These are phyloP conservation scores for Cynopterus brachyotis DNA, from an alignment of 2,113 vertebrate genomes.

Conservation along the genomic window DNA sequence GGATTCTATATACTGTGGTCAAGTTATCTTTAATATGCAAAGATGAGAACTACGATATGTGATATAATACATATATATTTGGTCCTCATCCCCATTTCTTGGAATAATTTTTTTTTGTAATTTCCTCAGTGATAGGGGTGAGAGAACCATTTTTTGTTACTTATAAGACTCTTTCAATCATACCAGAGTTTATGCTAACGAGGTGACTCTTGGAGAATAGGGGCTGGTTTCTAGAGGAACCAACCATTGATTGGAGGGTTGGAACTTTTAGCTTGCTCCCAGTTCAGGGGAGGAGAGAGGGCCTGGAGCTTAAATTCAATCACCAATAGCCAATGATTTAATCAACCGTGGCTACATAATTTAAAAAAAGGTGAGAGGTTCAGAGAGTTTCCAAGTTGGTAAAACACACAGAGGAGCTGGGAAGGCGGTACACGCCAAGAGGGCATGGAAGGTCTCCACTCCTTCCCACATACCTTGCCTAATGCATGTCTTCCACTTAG, in stretches of 20 bases:
- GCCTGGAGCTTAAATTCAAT: neutral
- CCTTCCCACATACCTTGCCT: neutral
- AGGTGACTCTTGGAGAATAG: neutral
- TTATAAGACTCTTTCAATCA: neutral
- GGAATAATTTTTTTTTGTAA: neutral
- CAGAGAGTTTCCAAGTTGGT: neutral
- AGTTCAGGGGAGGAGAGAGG: neutral
- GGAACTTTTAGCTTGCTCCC: neutral
- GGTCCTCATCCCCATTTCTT: neutral
- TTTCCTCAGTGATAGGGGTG: neutral
- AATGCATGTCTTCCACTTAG: neutral
- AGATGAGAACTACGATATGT: neutral
- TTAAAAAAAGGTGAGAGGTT: neutral
- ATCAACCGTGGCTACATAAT: neutral
- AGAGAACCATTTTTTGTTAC: neutral
- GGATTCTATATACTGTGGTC: neutral
- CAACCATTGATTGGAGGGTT: neutral
- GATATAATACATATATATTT: neutral
- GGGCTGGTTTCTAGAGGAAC: neutral
- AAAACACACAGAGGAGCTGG: neutral
- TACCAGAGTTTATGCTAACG: neutral
- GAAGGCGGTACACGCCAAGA: neutral
- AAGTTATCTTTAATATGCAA: neutral
- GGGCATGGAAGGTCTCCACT: neutral
- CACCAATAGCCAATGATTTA: neutral